Evolutionary conservation across 1,140 invertebrate genomes (phyloP), one percentile per base, ranked within the genome.

Genomic region (Temnothorax curvispinosus): DNA sequence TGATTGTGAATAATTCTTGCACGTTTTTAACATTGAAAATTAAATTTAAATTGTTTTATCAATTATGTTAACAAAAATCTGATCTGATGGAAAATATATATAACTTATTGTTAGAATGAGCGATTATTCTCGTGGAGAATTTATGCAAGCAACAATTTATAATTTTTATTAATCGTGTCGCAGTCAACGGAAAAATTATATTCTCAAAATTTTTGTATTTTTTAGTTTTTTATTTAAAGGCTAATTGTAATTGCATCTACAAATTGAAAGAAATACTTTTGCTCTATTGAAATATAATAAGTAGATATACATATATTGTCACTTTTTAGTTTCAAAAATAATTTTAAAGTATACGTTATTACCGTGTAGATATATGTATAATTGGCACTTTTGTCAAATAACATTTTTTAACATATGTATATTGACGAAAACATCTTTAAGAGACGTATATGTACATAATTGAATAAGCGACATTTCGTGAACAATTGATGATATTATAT

Each of bases 391-490:
- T 64, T 35, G 6, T 62, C n/a, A 35, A 8, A 13, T 47, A 50
- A 4, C 4, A n/a, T n/a, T 2, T 35, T 56, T 13, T 78, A 60
- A n/a, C 13, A 75, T 2, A 38, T 21, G 21, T 6, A n/a, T 18
- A 32, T 13, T 47, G 11, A 41, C 44, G 9, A 41, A 41, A 60
- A 62, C 15, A 47, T 77, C 3, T 32, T 62, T 32, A 62, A 62
- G 15, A 62, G 5, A 75, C n/a, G 41, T 58, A 41, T 1, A 35
- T 74, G 60, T 80, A 80, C 11, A 54, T 71, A 81, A 71, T 13
- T 32, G 21, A 81, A 71, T 32, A 81, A 21, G n/a, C 15, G 13
- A 78, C 64, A 32, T 77, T 65, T 67, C 38, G 38, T 21, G 21
- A 81, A 1, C 18, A 41, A 32, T 44, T 81, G n/a, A 18, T 69